Percentiles rank a stretch among this genome's conserved stretches.
phyloP scores from a whole-genome alignment of 2,888 invertebrate species.

The Leptopilina syphax region DNA sequence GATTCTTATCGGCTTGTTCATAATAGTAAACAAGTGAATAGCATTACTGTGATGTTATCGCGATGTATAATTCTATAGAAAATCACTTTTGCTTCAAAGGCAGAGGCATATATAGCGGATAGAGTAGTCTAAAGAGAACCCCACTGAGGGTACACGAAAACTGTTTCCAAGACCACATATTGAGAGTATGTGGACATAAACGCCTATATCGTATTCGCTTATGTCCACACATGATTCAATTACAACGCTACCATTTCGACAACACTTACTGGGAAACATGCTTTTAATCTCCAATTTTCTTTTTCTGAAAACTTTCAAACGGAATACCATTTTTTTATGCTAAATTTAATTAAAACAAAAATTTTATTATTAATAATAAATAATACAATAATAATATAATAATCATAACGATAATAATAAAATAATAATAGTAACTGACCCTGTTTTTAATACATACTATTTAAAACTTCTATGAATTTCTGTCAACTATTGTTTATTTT shows the following conservation, averaged over 20 bases:
- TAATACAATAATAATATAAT: no score
- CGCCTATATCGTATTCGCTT: constrained; percentile 8
- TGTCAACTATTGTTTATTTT: no score
- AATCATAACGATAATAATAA: no score
- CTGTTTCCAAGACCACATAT: constrained; percentile 46
- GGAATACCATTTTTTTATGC: no score
- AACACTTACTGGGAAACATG: background rate
- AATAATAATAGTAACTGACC: no score
- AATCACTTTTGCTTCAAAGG: constrained; percentile 70
- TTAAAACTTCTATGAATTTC: no score
- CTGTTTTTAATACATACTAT: no score
- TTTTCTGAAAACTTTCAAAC: background rate
- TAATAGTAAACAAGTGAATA: constrained; percentile 70
- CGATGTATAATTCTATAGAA: constrained; percentile 66
- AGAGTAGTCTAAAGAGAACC: constrained; percentile 54
- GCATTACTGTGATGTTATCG: constrained; percentile 73
- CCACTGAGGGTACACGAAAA: constrained; percentile 52
- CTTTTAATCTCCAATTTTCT: background rate
- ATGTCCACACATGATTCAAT: constrained; percentile 35
- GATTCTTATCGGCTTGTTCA: constrained; percentile 67
- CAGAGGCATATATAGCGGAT: constrained; percentile 56
- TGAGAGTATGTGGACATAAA: constrained; percentile 32
- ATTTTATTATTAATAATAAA: no score
- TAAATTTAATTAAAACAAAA: no score
- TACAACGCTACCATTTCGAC: background rate